Evolutionary conservation across 2,888 invertebrate genomes (phyloP).

Genomic region (Drosophila hamatofila): DNA sequence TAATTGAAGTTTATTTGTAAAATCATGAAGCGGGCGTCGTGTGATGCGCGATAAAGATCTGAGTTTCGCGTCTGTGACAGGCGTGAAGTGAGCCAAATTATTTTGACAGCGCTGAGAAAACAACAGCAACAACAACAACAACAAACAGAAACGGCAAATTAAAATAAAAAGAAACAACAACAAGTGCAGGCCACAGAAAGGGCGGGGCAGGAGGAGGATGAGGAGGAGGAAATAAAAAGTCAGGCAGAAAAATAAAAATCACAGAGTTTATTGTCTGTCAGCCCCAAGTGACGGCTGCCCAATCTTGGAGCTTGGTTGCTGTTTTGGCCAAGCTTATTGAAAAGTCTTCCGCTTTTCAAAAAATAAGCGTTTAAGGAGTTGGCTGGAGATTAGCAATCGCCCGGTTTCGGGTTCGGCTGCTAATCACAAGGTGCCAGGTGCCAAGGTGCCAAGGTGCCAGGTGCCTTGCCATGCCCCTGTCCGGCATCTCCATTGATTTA

Average conservation of each 20-base stretch:
- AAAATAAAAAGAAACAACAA: conserved; percentile 23
- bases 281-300: conserved; percentile 71
- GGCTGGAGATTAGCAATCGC: conserved; percentile 65
- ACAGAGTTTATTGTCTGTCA: conserved; percentile 73
- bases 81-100: conserved; percentile 62
- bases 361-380: conserved; percentile 31
- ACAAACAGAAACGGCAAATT: conserved; percentile 21
- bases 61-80: conserved; percentile 55
- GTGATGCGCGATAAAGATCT: conserved; percentile 41
- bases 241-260: conserved; percentile 39
- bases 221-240: conserved; percentile 3
- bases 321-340: conserved; percentile 56
- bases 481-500: conserved; percentile 67
- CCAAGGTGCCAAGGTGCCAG: too few relatives aligned
- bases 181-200: conserved; percentile 19
- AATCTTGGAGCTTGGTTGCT: conserved; percentile 49
- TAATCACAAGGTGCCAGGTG: conserved; percentile 66
- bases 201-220: background rate
- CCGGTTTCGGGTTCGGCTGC: conserved; percentile 49
- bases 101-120: conserved; percentile 20
- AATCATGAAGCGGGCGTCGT: conserved; percentile 31
- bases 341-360: conserved; percentile 66
- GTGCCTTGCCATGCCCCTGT: background rate
- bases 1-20: conserved; percentile 57
- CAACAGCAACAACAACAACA: conserved; percentile 1